These are phyloP conservation scores for Drosophila anomelani DNA, from an alignment of 2,888 invertebrate genomes.

Conservation along the genomic window DNA sequence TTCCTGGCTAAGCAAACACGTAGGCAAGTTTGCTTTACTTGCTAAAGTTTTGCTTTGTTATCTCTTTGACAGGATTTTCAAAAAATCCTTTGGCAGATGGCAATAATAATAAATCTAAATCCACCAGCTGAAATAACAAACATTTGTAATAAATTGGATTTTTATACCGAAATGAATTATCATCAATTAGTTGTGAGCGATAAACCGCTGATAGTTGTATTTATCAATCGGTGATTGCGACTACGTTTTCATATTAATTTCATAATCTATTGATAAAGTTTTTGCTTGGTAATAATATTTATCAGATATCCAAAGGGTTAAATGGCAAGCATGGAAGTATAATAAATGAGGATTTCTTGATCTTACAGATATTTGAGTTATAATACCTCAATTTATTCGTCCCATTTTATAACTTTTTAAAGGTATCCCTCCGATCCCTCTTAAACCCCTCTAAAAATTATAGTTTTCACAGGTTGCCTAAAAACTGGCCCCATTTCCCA, in stretches of 20 bases:
- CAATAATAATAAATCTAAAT: neutral
- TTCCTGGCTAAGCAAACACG: conserved; percentile 13
- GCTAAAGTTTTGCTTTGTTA: neutral
- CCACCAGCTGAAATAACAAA: neutral
- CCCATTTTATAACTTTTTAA: neutral
- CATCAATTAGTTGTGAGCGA: neutral
- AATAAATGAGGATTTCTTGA: no score
- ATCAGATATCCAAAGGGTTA: neutral
- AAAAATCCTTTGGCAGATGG: neutral
- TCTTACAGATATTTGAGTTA: neutral
- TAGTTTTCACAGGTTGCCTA: neutral
- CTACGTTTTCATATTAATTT: conserved; percentile 3
- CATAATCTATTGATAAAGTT: conserved; percentile 12
- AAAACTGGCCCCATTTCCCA: neutral
- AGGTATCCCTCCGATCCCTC: no score
- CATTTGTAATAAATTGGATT: neutral
- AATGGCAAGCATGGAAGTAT: no score
- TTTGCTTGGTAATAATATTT: neutral
- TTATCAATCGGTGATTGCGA: conserved; percentile 18
- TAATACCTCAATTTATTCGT: no score
- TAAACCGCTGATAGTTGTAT: conserved; percentile 1
- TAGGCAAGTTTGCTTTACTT: conserved; percentile 10
- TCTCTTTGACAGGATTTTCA: neutral
- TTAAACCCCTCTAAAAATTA: neutral
- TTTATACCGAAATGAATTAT: neutral